Conservation (phyloP, 2,113 vertebrate species). For the Triplophysa tibetana region DNA sequence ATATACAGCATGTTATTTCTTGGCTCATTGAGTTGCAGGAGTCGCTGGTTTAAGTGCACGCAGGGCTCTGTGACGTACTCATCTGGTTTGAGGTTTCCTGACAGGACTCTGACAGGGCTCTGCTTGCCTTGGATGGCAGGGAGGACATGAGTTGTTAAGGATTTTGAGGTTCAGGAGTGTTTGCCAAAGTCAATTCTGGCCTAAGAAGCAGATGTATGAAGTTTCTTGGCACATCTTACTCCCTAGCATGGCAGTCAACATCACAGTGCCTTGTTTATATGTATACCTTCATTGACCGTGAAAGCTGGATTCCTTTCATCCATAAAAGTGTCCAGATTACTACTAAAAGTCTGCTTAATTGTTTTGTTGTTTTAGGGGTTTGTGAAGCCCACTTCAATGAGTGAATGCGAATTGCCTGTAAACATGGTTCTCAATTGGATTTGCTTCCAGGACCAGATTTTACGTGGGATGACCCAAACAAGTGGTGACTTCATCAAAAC, state of each 20-base stretch:
- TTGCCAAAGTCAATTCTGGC: conserved; percentile 51
- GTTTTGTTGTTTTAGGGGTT: conserved; percentile 1
- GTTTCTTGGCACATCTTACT: conserved; percentile 34
- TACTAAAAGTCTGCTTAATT: conserved; percentile 3
- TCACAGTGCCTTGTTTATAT: conserved; percentile 3
- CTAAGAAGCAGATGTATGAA: conserved; percentile 46
- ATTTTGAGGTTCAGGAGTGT: conserved; percentile 52
- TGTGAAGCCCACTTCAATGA: background rate
- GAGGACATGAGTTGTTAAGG: conserved; percentile 44
- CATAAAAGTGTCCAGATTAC: background rate
- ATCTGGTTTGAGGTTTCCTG: conserved; percentile 37
- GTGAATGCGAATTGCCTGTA: background rate
- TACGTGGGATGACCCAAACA: no score
- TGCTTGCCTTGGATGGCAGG: conserved; percentile 51
- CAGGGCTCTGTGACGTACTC: conserved; percentile 16
- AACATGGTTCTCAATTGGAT: background rate
- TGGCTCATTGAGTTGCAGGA: conserved; percentile 28
- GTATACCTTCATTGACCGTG: background rate
- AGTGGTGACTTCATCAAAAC: no score
- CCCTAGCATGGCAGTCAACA: conserved; percentile 28
- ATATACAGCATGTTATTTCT: conserved; percentile 14
- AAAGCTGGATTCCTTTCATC: background rate
- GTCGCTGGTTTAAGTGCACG: conserved; percentile 15
- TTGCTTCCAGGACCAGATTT: no score
- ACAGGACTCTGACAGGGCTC: conserved; percentile 28